A percentile compares a stretch with the other conserved stretches of the same genome.
phyloP scores from a whole-genome alignment of 2,113 vertebrate species.

The Nyctibius bracteatus region DNA sequence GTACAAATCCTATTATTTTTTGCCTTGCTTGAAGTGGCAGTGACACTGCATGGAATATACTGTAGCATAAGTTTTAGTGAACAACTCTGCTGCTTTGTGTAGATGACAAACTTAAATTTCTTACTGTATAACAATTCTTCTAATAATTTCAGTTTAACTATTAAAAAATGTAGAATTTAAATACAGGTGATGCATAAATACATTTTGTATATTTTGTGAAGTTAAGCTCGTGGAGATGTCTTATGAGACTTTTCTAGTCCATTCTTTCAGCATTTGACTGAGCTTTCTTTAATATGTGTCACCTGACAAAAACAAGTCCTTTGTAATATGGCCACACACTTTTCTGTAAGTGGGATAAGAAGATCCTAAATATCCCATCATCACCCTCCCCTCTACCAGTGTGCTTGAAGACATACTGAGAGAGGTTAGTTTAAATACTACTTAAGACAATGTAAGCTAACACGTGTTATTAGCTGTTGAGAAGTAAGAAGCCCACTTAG shows the following conservation, averaged over 20 bases:
- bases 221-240: background rate
- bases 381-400: background rate
- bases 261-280: background rate
- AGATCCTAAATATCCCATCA: background rate
- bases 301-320: background rate
- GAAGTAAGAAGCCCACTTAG: background rate
- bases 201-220: background rate
- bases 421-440: background rate
- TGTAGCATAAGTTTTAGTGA: background rate
- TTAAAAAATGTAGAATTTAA: background rate
- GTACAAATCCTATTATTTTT: background rate
- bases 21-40: background rate
- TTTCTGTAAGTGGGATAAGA: background rate
- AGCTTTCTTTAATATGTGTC: background rate
- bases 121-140: background rate
- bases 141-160: background rate
- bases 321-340: background rate
- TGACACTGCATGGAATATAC: background rate
- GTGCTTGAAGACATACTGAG: background rate
- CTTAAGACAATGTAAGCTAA: accelerated
- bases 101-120: background rate
- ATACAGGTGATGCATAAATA: background rate
- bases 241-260: background rate
- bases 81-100: background rate
- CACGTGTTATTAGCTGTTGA: background rate